Evolutionary conservation across 2,888 invertebrate genomes (phyloP).

Genomic region (Drosophila niveifrons): DNA sequence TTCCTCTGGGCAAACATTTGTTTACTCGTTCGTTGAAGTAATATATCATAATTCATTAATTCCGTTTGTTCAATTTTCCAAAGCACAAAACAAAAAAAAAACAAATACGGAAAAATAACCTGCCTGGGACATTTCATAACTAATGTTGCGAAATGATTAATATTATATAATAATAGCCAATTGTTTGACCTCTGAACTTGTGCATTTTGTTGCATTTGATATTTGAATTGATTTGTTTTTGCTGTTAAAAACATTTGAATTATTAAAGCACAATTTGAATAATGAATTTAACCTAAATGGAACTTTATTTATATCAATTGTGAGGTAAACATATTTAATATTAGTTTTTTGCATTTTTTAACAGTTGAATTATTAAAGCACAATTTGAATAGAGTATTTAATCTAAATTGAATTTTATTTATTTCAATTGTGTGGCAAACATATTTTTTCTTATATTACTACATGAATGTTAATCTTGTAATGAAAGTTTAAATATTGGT

Average conservation of each 20-base stretch:
- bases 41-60: constrained; percentile 57
- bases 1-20: constrained; percentile 1
- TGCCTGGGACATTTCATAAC: constrained; percentile 51
- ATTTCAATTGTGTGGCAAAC: too few species aligned
- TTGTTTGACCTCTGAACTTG: neutral
- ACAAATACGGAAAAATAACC: constrained; percentile 19
- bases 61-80: constrained; percentile 25
- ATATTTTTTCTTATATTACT: too few species aligned
- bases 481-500: too few species aligned
- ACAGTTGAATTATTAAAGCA: neutral
- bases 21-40: constrained; percentile 18
- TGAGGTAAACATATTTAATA: too few species aligned
- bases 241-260: too few species aligned
- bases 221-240: constrained; percentile 4
- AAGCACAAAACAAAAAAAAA: neutral
- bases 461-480: too few species aligned
- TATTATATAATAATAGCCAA: constrained; percentile 17
- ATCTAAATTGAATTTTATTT: neutral
- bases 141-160: constrained; percentile 56
- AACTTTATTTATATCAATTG: too few species aligned
- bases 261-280: neutral
- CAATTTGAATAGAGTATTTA: neutral
- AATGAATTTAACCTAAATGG: neutral
- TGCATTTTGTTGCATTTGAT: neutral
- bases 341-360: too few species aligned